Evolutionary conservation across 2,888 invertebrate genomes (phyloP).

Genomic region (Diarsia dahlii): DNA sequence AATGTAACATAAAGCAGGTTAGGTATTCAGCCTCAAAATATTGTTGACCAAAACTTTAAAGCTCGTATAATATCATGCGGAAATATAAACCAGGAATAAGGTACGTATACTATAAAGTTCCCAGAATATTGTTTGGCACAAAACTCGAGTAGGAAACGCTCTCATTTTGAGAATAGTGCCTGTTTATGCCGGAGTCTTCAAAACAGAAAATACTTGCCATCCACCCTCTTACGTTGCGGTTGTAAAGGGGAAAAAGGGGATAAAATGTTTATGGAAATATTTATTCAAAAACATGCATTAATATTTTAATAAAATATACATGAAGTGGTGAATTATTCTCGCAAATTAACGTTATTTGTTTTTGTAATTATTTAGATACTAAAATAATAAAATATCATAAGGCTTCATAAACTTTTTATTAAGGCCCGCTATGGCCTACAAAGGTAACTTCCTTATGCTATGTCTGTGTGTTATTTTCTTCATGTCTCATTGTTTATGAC

Average conservation of each 20-base stretch:
- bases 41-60: slow-evolving; percentile 55
- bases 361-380: slow-evolving; percentile 45
- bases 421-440: slow-evolving; percentile 22
- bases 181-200: slow-evolving; percentile 75
- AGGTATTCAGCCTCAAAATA: slow-evolving; percentile 27
- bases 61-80: slow-evolving; percentile 66
- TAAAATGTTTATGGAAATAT: slow-evolving; percentile 70
- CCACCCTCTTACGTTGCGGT: slow-evolving; percentile 65
- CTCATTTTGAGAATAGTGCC: slow-evolving; percentile 73
- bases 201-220: slow-evolving; percentile 78
- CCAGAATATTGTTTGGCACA: slow-evolving; percentile 76
- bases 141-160: slow-evolving; percentile 70
- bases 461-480: slow-evolving; percentile 28
- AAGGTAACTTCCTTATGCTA: slow-evolving; percentile 32
- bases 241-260: slow-evolving; percentile 63
- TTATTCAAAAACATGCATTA: slow-evolving; percentile 67
- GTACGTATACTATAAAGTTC: slow-evolving; percentile 71
- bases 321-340: slow-evolving; percentile 46
- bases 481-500: slow-evolving; percentile 43
- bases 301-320: slow-evolving; percentile 64
- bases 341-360: slow-evolving; percentile 54
- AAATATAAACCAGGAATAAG: slow-evolving; percentile 65
- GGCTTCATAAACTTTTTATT: slow-evolving; percentile 57
- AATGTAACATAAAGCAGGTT: background rate
- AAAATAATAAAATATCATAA: slow-evolving; percentile 23